Evolutionary conservation across 2,888 invertebrate genomes (phyloP).

Genomic region (Drosophila bunnanda): DNA sequence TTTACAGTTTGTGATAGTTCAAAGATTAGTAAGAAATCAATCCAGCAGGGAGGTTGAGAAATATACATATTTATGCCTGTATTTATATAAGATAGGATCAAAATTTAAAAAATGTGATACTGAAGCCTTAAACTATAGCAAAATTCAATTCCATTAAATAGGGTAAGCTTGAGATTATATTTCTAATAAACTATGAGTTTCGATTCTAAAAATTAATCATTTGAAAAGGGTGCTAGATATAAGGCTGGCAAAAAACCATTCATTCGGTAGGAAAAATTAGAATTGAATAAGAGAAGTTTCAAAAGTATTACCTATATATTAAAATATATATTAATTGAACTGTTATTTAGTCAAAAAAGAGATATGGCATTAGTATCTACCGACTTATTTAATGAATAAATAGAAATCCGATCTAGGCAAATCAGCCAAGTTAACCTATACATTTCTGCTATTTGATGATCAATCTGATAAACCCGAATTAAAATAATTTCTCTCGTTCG

Average conservation of each 20-base stretch:
- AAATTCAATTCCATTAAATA: neutral
- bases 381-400: neutral
- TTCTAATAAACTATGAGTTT: neutral
- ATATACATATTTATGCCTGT: neutral
- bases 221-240: neutral
- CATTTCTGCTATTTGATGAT: slow-evolving; percentile 4
- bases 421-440: neutral
- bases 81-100: neutral
- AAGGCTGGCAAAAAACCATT: too few species aligned
- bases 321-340: neutral
- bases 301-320: neutral
- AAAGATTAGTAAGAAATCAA: neutral
- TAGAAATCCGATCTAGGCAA: neutral
- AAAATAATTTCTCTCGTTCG: slow-evolving; percentile 16
- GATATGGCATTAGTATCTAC: neutral
- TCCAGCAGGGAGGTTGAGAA: too few species aligned
- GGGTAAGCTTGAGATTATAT: neutral
- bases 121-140: too few species aligned
- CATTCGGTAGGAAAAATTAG: neutral
- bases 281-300: neutral
- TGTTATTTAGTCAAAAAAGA: neutral
- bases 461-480: slow-evolving; percentile 16
- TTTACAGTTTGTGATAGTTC: neutral
- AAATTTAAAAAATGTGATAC: neutral
- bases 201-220: neutral